Percentiles rank a stretch among this genome's conserved stretches.
These are phyloP conservation scores for Drosophila leonis DNA, from an alignment of 2,888 invertebrate species.

Conservation along the genomic window DNA sequence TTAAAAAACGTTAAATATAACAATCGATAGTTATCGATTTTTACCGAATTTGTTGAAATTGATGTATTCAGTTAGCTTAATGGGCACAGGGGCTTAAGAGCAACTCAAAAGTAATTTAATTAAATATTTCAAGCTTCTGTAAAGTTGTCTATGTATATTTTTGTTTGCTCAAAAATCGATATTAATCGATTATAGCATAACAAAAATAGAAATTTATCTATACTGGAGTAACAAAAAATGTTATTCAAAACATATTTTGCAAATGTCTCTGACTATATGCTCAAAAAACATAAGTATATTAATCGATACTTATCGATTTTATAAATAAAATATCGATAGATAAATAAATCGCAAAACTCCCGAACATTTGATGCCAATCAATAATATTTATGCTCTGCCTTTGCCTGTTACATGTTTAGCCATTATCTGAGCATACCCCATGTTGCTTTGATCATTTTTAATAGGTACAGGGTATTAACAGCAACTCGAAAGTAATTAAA, in stretches of 20 bases:
- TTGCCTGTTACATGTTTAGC: neutral
- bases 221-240: neutral
- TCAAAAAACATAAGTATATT: too few species aligned
- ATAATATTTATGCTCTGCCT: neutral
- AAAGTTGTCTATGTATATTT: too few species aligned
- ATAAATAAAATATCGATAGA: neutral
- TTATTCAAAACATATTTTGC: neutral
- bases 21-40: too few species aligned
- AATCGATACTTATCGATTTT: neutral
- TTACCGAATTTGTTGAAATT: too few species aligned
- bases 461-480: conserved; percentile 20
- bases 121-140: too few species aligned
- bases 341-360: neutral
- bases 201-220: neutral
- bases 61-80: too few species aligned
- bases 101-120: too few species aligned
- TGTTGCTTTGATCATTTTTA: neutral
- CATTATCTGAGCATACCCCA: neutral
- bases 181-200: neutral
- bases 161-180: too few species aligned
- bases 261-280: too few species aligned
- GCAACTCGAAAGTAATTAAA: conserved; percentile 72
- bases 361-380: too few species aligned
- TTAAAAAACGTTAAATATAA: too few species aligned
- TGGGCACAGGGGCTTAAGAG: too few species aligned